Percentiles rank a stretch among this genome's conserved stretches.
These are phyloP conservation scores for Halichoerus grypus DNA, from an alignment of 2,113 vertebrate genomes.

Conservation along the genomic window DNA sequence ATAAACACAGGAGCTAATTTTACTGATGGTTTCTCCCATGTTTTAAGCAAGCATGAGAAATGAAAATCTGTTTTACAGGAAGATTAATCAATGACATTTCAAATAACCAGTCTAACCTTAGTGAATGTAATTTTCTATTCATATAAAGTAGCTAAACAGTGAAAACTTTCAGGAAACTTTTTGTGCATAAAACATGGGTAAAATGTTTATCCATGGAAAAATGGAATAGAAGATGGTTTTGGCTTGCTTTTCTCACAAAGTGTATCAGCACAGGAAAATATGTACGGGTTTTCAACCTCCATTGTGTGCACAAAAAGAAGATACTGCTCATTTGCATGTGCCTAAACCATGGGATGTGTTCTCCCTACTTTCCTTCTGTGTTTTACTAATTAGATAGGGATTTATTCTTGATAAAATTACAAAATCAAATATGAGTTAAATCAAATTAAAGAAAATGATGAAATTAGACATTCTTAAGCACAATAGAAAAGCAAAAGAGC, in stretches of 20 bases:
- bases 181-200: background rate
- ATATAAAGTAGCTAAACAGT: background rate
- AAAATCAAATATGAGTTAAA: background rate
- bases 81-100: constrained; percentile 39
- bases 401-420: constrained; percentile 9
- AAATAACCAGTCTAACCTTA: background rate
- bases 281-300: background rate
- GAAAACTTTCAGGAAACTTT: background rate
- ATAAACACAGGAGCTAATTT: background rate
- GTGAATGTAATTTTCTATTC: constrained; percentile 40
- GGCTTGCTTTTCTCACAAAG: background rate
- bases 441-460: background rate
- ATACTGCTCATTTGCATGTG: background rate
- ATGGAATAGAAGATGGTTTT: constrained; percentile 14
- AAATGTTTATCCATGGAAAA: background rate
- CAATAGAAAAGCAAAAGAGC: background rate
- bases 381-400: background rate
- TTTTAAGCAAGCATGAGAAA: background rate
- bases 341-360: background rate
- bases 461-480: background rate
- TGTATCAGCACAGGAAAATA: background rate
- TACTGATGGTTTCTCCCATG: background rate
- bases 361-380: background rate
- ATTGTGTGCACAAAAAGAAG: background rate
- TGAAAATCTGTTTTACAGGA: background rate